Evolutionary conservation across 37 sponge, comb jelly and placozoan species (phyloP).

Genomic region (Oopsacas minuta): DNA sequence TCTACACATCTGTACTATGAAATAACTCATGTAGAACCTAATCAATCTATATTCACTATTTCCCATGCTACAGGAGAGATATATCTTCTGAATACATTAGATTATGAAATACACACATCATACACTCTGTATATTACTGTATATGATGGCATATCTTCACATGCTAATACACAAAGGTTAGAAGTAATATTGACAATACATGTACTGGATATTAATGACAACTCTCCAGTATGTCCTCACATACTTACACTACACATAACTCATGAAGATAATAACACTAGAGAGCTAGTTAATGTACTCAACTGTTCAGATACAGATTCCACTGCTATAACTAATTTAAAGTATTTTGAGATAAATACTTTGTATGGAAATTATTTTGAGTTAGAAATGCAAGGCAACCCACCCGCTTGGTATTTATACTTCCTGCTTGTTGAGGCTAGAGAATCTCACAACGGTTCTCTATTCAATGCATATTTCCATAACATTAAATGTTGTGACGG

Average conservation of each 20-base stretch:
- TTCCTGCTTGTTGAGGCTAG: background rate
- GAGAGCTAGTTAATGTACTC: background rate
- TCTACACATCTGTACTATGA: background rate
- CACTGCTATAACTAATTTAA: background rate
- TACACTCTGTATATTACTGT: background rate
- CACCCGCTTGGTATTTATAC: background rate
- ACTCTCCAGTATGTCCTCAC: background rate
- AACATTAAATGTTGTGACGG: slow-evolving; percentile 11
- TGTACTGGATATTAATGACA: slow-evolving; percentile 20
- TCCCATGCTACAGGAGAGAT: background rate
- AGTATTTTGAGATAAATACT: background rate
- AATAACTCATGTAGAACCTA: background rate
- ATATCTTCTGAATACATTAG: background rate
- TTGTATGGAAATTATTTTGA: background rate
- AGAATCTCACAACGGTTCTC: slow-evolving; percentile 6
- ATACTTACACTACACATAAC: background rate
- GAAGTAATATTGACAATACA: background rate
- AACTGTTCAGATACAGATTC: slow-evolving; percentile 11
- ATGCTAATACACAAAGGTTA: background rate
- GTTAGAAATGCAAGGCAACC: background rate
- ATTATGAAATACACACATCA: background rate
- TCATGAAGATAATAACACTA: background rate
- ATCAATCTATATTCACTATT: background rate
- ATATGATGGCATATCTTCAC: background rate
- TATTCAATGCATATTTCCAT: slow-evolving; percentile 12